Conservation (phyloP, 2,888 invertebrate genomes). For the Himalopsyche tibetana region DNA sequence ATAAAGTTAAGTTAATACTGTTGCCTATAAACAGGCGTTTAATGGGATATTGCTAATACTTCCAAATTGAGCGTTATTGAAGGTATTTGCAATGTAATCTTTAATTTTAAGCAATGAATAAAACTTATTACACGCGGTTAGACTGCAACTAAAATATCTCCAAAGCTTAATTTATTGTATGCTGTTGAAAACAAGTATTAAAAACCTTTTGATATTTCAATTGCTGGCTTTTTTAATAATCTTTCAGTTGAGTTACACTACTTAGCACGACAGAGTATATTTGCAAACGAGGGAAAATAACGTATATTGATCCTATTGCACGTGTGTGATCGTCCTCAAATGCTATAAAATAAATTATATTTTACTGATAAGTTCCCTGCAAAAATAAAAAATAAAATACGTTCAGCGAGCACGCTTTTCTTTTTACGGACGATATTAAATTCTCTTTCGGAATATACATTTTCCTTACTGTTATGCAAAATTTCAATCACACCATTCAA, state of each 20-base stretch:
- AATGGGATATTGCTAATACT: no score
- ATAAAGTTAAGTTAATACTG: no score
- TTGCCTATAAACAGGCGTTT: no score
- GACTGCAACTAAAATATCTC: no score
- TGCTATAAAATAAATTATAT: background rate
- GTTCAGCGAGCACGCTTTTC: background rate
- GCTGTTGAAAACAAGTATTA: no score
- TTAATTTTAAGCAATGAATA: no score
- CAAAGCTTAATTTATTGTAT: no score
- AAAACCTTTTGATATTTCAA: no score
- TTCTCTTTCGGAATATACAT: background rate
- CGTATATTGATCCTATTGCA: background rate
- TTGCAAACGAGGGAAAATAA: background rate
- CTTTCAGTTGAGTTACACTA: background rate
- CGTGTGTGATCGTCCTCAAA: background rate
- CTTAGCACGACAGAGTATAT: background rate
- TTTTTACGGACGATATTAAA: constrained; percentile 22
- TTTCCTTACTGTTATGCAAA: constrained; percentile 24
- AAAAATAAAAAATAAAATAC: background rate
- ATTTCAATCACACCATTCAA: constrained; percentile 35
- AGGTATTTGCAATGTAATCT: no score
- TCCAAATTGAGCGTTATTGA: no score
- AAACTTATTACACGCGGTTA: no score
- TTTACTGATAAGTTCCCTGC: background rate
- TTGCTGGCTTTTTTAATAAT: background rate